These are phyloP conservation scores for Antennarius maculatus DNA, from an alignment of 2,797 vertebrate species.

Conservation along the genomic window DNA sequence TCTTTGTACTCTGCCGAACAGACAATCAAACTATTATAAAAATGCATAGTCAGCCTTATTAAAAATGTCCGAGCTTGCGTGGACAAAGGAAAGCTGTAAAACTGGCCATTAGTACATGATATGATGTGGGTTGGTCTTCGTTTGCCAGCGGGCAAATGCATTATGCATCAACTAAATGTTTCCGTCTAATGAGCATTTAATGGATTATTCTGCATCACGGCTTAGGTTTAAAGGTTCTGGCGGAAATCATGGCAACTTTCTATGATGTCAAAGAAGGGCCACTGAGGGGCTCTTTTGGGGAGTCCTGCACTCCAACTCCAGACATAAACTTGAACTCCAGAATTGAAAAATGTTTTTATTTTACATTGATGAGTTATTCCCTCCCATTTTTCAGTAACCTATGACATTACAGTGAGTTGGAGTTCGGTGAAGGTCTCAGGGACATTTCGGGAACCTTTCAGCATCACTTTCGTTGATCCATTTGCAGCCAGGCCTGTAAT, in stretches of 20 bases:
- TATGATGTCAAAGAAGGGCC: slow-evolving; percentile 22
- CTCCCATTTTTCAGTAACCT: background rate
- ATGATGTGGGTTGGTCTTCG: slow-evolving; percentile 39
- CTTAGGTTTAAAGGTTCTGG: slow-evolving; percentile 52
- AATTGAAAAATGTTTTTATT: background rate
- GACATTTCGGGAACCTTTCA: slow-evolving; percentile 6
- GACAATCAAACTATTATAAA: background rate
- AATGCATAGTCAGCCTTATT: background rate
- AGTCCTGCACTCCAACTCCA: slow-evolving; percentile 3
- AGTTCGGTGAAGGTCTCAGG: slow-evolving; percentile 6
- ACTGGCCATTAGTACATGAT: slow-evolving; percentile 40
- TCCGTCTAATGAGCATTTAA: slow-evolving; percentile 71
- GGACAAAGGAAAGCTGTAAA: slow-evolving; percentile 33
- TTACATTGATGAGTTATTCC: background rate
- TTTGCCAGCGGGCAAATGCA: slow-evolving; percentile 72
- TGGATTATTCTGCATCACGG: slow-evolving; percentile 74
- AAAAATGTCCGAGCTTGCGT: slow-evolving; percentile 21
- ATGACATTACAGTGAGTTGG: background rate
- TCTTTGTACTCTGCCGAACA: background rate
- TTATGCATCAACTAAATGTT: slow-evolving; percentile 74
- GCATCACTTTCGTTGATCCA: background rate
- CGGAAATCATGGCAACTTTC: slow-evolving; percentile 40
- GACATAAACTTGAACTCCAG: background rate
- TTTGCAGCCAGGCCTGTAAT: slow-evolving; percentile 6
- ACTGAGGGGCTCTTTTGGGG: slow-evolving; percentile 7